Conservation (phyloP, 2,797 vertebrate genomes). For the Arrhamphus sclerolepis region DNA sequence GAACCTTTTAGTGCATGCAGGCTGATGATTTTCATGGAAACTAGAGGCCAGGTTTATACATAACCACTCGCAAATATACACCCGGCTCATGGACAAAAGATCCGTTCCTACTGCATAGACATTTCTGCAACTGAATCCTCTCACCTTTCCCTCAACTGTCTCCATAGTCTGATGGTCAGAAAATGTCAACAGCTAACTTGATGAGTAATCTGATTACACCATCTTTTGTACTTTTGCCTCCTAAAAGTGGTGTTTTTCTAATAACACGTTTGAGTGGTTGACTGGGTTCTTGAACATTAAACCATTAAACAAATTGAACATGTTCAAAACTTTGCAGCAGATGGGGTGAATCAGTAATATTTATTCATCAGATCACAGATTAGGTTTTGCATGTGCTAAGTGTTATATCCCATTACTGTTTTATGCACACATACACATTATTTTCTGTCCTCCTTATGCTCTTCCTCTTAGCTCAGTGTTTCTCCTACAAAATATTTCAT, state of each 20-base stretch:
- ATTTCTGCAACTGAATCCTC: conserved; percentile 17
- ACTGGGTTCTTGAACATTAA: not conserved
- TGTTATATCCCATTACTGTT: too few species aligned
- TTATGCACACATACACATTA: too few species aligned
- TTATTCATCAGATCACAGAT: too few species aligned
- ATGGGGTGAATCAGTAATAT: too few species aligned
- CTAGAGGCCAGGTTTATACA: conserved; percentile 36
- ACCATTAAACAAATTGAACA: too few species aligned
- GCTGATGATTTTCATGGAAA: conserved; percentile 52
- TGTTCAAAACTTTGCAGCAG: too few species aligned
- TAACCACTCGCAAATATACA: conserved; percentile 41
- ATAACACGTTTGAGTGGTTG: not conserved
- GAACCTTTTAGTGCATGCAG: conserved; percentile 46
- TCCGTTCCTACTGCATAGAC: conserved; percentile 48
- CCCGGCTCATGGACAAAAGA: conserved; percentile 32
- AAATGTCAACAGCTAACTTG: conserved; percentile 2
- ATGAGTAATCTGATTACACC: conserved; percentile 12
- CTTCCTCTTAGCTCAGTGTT: not conserved
- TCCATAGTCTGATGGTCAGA: conserved; percentile 21
- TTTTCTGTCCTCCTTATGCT: not conserved
- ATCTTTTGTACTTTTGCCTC: not conserved
- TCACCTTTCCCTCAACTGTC: not conserved
- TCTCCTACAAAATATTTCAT: not conserved
- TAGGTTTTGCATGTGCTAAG: too few species aligned
- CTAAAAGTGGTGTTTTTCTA: not conserved